These are phyloP conservation scores for Thalassaphorura encarpata DNA, from an alignment of 1,140 invertebrate species.

Conservation along the genomic window DNA sequence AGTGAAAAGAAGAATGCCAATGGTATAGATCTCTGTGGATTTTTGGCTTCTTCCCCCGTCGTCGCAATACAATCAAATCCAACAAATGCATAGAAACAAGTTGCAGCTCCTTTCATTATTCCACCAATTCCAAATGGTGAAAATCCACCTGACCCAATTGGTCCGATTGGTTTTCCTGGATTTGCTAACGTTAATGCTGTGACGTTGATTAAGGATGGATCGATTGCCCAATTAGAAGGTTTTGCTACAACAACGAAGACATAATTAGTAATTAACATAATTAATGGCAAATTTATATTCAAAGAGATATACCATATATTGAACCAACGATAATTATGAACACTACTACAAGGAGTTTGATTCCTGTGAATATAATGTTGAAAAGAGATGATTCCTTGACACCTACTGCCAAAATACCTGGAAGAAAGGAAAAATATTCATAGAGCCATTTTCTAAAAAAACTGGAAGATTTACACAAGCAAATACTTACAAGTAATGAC, in stretches of 20 bases:
- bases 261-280: no score
- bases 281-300: no score
- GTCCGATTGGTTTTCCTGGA: neutral
- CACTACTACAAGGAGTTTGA: conserved; percentile 75
- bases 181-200: no score
- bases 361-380: conserved; percentile 79
- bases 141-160: conserved; percentile 35
- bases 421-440: conserved; percentile 32
- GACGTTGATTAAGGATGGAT: neutral
- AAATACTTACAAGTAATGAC: conserved; percentile 44
- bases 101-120: conserved; percentile 59
- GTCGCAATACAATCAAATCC: conserved; percentile 83
- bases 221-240: neutral
- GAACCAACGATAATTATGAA: conserved; percentile 72
- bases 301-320: conserved; percentile 66
- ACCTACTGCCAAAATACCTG: conserved; percentile 62
- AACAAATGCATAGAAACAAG: conserved; percentile 84
- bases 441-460: conserved; percentile 19
- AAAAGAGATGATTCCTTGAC: conserved; percentile 79
- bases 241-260: neutral
- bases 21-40: conserved; percentile 76
- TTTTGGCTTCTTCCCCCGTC: conserved; percentile 74
- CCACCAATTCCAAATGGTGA: conserved; percentile 38
- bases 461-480: neutral
- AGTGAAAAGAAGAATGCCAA: conserved; percentile 60